Evolutionary conservation across 1,140 invertebrate genomes (phyloP), one percentile per base, ranked within the genome.

Genomic region (Cotesia glomerata): DNA sequence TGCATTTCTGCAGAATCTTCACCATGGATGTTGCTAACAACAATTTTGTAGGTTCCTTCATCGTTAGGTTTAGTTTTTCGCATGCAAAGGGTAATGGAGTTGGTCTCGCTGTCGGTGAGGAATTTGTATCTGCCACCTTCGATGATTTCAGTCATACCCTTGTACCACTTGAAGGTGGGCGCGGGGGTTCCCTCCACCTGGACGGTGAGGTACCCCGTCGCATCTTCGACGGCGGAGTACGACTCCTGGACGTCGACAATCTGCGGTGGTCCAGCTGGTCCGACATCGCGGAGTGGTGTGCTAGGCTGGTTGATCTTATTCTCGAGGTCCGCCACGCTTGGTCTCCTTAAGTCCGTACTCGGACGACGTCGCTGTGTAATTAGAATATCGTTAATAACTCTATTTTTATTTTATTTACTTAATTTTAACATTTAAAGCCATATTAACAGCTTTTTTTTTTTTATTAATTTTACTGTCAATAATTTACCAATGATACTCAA

Each of bases 111-210:
- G 85, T 98, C 95, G 9, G 96, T 97, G 59, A 95, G 88, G 81
- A 96, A 95, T 82, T 96, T 96, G 87, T 96, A 97, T 71, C 97
- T 91, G 76, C 96, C 96, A 72, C 95, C 95, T 84, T 97, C 95
- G 77, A 95, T 92, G 76, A 98, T 95, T 85, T 98, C 95, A 5
- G 92, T 94, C 73, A 85, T 89, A 82, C 91, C 92, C 87, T 98
- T 98, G 88, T 95, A 98, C 89, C 98, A 99, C 84, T 95, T 95
- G 89, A 98, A 98, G 7, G 95, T 97, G 0, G 97, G 97, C 54
- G 93, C 91, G 32, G 98, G 98, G 79, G 95, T 94, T 81, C 97
- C 97, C 87, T 97, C 95, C 62, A 97, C 93, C 84, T 92, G 90
- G 11, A 97, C 91, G 58, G 93, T 94, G 79, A 97, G 92, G 85